These are phyloP conservation scores for Pseudachorutes palmiensis DNA, from an alignment of 1,140 invertebrate species.

Conservation along the genomic window DNA sequence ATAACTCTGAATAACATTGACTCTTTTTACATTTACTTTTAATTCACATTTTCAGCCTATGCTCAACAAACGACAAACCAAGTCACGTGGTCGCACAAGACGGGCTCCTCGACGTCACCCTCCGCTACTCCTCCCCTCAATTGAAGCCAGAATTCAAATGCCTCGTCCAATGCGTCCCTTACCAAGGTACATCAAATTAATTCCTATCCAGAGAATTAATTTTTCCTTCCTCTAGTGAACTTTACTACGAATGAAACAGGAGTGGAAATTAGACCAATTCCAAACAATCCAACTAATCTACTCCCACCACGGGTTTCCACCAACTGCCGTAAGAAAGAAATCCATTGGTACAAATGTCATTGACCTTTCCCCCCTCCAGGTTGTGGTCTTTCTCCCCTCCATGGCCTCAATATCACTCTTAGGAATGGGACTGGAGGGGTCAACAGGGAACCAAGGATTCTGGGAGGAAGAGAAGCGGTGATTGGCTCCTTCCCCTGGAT, in stretches of 20 bases:
- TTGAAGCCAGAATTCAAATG: conserved; percentile 28
- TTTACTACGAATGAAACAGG: background rate
- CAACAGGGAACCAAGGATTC: background rate
- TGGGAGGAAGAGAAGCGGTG: conserved; percentile 66
- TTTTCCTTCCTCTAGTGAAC: conserved; percentile 5
- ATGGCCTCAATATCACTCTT: background rate
- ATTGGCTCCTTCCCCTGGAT: conserved; percentile 78
- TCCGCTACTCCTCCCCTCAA: conserved; percentile 8
- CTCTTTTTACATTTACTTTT: no score
- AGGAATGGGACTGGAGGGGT: background rate
- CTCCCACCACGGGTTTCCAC: background rate
- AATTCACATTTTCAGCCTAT: no score
- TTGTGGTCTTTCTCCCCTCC: conserved; percentile 4
- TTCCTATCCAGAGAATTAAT: background rate
- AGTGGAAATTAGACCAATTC: background rate
- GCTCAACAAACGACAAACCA: no score
- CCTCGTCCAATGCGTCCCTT: conserved; percentile 30
- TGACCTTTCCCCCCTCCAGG: background rate
- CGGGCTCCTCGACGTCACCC: conserved; percentile 30
- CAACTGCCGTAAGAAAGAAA: conserved; percentile 8
- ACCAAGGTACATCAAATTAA: conserved; percentile 22
- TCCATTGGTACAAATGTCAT: background rate
- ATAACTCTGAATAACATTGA: no score
- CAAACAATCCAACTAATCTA: background rate
- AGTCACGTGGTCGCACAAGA: no score